Percentiles rank a stretch among this genome's conserved stretches.
phyloP scores from a whole-genome alignment of 2,888 invertebrate genomes.

The Microchrysa polita region DNA sequence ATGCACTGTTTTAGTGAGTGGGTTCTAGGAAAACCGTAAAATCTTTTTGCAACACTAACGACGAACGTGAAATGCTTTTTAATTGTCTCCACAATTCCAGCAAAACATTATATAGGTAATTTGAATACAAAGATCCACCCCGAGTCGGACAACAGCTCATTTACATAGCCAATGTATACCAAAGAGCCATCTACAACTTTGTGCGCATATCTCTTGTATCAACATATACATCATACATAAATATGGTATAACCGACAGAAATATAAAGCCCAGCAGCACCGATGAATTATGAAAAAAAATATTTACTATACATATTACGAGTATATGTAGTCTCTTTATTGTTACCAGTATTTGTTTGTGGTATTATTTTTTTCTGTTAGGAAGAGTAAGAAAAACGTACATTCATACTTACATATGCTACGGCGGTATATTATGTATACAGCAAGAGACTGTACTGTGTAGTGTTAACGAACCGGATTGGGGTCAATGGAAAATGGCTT shows the following conservation, averaged over 20 bases:
- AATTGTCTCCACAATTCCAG: slow-evolving; percentile 19
- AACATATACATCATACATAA: neutral
- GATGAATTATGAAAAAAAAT: too few species aligned
- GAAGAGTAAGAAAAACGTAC: slow-evolving; percentile 16
- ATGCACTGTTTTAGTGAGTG: too few species aligned
- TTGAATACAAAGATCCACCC: slow-evolving; percentile 5
- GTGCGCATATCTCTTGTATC: slow-evolving; percentile 14
- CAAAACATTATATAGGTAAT: slow-evolving; percentile 4
- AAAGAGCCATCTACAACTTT: neutral
- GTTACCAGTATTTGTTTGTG: slow-evolving; percentile 11
- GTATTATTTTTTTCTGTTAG: neutral
- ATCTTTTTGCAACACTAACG: neutral
- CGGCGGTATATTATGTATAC: neutral
- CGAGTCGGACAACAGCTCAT: slow-evolving; percentile 3
- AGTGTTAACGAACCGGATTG: slow-evolving; percentile 43
- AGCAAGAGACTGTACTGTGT: slow-evolving; percentile 34
- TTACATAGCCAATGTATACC: slow-evolving; percentile 15
- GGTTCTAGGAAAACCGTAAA: slow-evolving; percentile 4
- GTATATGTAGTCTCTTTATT: neutral
- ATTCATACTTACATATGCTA: too few species aligned
- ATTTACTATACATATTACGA: too few species aligned
- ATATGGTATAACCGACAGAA: too few species aligned
- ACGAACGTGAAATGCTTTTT: slow-evolving; percentile 27
- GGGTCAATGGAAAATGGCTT: slow-evolving; percentile 40
- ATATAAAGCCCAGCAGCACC: too few species aligned